Conservation (phyloP, 2,113 vertebrate species). For the Falcunculus frontatus region DNA sequence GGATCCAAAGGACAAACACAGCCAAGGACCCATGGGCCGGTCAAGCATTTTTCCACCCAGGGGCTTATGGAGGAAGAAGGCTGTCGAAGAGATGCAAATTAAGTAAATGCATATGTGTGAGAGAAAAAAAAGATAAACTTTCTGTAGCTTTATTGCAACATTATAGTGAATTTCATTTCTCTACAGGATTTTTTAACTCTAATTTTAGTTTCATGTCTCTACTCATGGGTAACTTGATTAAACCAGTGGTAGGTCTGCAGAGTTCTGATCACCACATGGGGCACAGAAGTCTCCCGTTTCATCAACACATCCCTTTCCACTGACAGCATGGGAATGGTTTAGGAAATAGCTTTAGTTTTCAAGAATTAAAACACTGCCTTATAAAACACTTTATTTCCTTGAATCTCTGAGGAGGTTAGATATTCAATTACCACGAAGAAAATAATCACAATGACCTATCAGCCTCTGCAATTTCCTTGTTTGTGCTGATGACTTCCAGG, state of each 20-base stretch:
- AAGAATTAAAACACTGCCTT: neutral
- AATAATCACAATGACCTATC: neutral
- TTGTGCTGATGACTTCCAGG: neutral
- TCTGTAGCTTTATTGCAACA: neutral
- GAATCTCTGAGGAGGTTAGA: neutral
- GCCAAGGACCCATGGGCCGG: neutral
- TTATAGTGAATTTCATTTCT: neutral
- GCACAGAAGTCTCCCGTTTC: neutral
- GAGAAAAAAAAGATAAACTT: neutral
- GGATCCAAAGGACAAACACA: neutral
- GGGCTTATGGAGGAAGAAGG: neutral
- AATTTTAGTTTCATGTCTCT: neutral
- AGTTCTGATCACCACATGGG: neutral
- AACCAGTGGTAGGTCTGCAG: neutral
- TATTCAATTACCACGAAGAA: neutral
- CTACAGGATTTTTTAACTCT: neutral
- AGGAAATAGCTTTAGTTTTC: neutral
- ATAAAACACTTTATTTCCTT: neutral
- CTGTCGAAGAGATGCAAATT: neutral
- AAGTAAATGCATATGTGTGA: neutral
- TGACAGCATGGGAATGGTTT: neutral
- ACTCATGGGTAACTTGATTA: neutral
- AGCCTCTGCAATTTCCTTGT: neutral
- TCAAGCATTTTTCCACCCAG: neutral
- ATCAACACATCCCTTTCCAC: neutral